Conservation (phyloP, 2,797 vertebrate species). For the Argya squamiceps region DNA sequence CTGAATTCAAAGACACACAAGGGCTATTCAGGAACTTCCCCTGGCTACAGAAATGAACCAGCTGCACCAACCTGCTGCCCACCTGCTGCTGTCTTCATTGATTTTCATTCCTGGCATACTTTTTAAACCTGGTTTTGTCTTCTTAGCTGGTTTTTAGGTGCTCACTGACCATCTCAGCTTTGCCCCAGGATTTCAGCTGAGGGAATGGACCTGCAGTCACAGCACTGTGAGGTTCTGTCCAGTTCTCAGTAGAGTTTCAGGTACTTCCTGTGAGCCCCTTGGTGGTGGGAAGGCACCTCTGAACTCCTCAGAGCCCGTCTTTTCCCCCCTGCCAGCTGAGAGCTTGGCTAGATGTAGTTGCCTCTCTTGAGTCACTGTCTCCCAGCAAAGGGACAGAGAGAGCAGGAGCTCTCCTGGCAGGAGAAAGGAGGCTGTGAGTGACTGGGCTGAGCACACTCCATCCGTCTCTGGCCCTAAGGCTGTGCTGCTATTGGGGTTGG, state of each 20-base stretch:
- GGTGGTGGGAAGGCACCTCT: not conserved
- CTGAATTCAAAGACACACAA: not conserved
- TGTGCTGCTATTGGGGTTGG: not conserved
- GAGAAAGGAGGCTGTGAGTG: not conserved
- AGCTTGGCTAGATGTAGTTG: not conserved
- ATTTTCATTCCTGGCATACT: not conserved
- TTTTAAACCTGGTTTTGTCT: not conserved
- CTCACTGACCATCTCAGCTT: not conserved
- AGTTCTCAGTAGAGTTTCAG: not conserved
- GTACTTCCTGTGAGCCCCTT: fast-evolving
- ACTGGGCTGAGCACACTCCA: fast-evolving
- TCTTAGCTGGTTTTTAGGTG: not conserved
- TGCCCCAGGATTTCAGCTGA: not conserved
- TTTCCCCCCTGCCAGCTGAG: not conserved
- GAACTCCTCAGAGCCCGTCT: not conserved
- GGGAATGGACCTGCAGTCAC: not conserved
- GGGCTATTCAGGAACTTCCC: not conserved
- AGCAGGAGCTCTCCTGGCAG: not conserved
- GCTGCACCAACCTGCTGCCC: not conserved
- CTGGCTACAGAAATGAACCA: not conserved
- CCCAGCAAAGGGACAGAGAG: not conserved
- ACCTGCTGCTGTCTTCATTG: not conserved
- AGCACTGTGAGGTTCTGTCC: not conserved
- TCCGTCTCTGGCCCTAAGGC: not conserved
- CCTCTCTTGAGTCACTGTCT: not conserved